Conservation (phyloP, 23 tunicate genomes). For the Styela plicata region DNA sequence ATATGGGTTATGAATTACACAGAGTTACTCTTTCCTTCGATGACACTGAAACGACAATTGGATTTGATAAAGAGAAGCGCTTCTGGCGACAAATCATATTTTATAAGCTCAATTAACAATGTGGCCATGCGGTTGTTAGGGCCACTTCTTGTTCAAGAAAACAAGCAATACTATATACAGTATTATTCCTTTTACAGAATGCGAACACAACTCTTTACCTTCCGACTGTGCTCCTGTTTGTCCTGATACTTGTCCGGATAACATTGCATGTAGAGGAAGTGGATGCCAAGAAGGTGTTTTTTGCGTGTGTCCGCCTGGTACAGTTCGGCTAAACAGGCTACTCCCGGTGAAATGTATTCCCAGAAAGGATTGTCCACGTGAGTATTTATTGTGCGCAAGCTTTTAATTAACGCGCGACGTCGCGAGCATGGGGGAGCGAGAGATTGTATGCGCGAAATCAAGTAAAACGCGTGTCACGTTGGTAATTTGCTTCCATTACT, state of each 20-base stretch:
- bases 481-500: too few species aligned
- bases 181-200: background rate
- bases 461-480: background rate
- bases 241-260: background rate
- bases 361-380: background rate
- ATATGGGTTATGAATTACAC: too few species aligned
- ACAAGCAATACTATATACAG: too few species aligned
- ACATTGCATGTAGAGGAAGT: background rate
- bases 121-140: too few species aligned
- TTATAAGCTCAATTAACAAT: too few species aligned
- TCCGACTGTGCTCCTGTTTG: background rate
- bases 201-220: background rate
- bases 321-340: background rate
- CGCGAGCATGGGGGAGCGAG: background rate
- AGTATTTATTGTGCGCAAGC: background rate
- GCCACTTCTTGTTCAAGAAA: too few species aligned
- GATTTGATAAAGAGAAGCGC: too few species aligned
- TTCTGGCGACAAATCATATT: too few species aligned
- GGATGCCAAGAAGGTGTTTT: slow-evolving; percentile 10
- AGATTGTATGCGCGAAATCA: background rate
- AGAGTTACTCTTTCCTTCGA: too few species aligned
- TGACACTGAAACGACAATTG: too few species aligned
- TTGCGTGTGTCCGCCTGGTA: slow-evolving; percentile 12
- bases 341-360: slow-evolving; percentile 5
- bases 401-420: too few species aligned